Evolutionary conservation across 2,888 invertebrate genomes (phyloP).

Genomic region (Psococerastis gibbosa): DNA sequence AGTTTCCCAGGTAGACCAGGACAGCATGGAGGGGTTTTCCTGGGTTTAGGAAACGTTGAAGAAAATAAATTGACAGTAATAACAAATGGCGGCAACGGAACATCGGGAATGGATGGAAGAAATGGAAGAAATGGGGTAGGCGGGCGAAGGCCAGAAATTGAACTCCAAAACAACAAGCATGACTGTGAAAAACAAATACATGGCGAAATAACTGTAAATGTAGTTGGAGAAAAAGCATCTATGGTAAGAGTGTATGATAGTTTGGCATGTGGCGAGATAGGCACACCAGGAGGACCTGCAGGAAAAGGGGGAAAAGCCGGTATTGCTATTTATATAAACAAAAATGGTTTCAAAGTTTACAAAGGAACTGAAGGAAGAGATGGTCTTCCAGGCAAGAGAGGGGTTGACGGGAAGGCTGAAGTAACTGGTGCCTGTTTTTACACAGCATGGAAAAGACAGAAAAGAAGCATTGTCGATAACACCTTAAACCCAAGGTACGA

Average conservation of each 20-base stretch:
- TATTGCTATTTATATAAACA: not conserved
- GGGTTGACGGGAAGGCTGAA: not conserved
- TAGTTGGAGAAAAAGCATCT: not conserved
- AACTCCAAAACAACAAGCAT: too few species aligned
- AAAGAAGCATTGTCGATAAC: too few species aligned
- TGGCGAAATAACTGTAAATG: not conserved
- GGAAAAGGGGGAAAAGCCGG: not conserved
- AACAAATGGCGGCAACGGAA: constrained; percentile 5
- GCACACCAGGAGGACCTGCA: not conserved
- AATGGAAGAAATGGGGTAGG: not conserved
- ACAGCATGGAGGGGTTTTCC: not conserved
- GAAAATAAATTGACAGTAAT: not conserved
- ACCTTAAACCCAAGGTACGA: too few species aligned
- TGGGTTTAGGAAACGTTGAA: not conserved
- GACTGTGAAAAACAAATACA: too few species aligned
- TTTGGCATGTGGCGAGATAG: not conserved
- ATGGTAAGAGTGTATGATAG: not conserved
- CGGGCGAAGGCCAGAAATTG: not conserved
- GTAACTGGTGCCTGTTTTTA: too few species aligned
- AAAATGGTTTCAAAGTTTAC: not conserved
- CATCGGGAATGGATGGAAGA: not conserved
- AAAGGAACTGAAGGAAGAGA: not conserved
- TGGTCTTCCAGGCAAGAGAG: not conserved
- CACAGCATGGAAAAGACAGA: too few species aligned
- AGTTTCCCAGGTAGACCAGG: not conserved